Percentiles rank a stretch among this genome's conserved stretches.
phyloP scores from a whole-genome alignment of 2,797 vertebrate genomes.

The Craterocephalus amniculus region DNA sequence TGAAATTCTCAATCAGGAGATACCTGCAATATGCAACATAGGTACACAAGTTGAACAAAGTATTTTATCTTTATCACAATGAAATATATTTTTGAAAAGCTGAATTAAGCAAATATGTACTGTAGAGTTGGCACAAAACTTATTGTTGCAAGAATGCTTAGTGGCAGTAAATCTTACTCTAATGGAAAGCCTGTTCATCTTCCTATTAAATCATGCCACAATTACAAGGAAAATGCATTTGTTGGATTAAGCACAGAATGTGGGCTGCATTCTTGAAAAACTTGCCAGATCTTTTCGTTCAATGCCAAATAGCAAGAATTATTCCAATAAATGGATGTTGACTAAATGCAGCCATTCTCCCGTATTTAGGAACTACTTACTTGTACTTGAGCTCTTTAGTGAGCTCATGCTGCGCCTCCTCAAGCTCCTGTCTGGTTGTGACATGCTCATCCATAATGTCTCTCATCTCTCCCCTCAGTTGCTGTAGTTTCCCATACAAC shows the following conservation, averaged over 20 bases:
- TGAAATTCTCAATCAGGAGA: constrained; percentile 97
- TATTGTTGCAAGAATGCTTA: no score
- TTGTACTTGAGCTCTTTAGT: constrained; percentile 98
- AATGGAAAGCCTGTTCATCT: no score
- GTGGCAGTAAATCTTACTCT: no score
- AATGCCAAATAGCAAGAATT: background rate
- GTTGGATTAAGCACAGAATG: no score
- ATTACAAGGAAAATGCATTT: no score
- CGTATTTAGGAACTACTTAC: constrained; percentile 73
- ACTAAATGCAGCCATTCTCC: no score
- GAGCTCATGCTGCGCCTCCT: constrained; percentile 95
- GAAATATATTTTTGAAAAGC: background rate
- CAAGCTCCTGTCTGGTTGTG: constrained; percentile 93
- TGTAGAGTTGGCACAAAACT: background rate
- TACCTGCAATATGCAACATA: constrained; percentile 80
- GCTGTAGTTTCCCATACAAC: constrained; percentile 94
- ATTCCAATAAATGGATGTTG: background rate
- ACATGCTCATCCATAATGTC: constrained; percentile 94
- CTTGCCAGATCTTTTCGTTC: background rate
- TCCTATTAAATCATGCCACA: no score
- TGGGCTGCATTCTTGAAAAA: no score
- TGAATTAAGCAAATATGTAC: no score
- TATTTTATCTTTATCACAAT: background rate
- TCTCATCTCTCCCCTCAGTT: constrained; percentile 91
- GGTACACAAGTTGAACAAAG: background rate